Evolutionary conservation across 2,888 invertebrate genomes (phyloP), one percentile per base, ranked within the genome.

Genomic region (Agonopterix arenella): DNA sequence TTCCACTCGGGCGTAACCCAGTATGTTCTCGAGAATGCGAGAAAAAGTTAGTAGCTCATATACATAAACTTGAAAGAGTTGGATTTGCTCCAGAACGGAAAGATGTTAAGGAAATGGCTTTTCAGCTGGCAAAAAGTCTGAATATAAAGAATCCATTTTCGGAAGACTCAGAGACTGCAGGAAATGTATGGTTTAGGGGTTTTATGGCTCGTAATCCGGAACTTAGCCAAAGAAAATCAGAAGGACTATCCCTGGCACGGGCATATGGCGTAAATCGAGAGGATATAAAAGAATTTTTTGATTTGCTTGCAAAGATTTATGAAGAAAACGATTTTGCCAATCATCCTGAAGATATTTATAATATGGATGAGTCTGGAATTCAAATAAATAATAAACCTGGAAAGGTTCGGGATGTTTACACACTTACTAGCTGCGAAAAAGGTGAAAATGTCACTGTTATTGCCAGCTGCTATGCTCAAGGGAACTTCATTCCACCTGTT

Each of bases 311-410:
- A 45, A 51, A 51, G 49, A 54, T 62, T 46, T 49, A 65, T 28
- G 51, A 50, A 16, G 60, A 66, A 52, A 55, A 68, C 56, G 55
- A 66, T 53, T 58, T 68, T 18, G 13, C 61, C 44, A 56, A 59
- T 49, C 63, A 66, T 52, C 69, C 62, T 36, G 53, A 48, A 10
- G 43, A 57, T 46, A 66, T 79, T 28, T 80, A 57, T 50, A 80
- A 78, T 59, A 54, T 69, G 36, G 73, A 76, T 52, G 73, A 78
- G 55, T 68, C 68, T 40, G 73, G 72, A 0, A 49, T 74, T 7
- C 71, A 73, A 43, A 58, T 72, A 8, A 78, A 77, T 40, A 73
- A 74, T 52, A 66, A 61, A 46, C 68, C 75, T 44, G 62, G 63
- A 9, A 63, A 70, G 55, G 68, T 81, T 37, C 36, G 78, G 36